Percentiles rank a stretch among this genome's conserved stretches.
phyloP scores from a whole-genome alignment of 2,888 invertebrate genomes.

The Nemurella pictetii region DNA sequence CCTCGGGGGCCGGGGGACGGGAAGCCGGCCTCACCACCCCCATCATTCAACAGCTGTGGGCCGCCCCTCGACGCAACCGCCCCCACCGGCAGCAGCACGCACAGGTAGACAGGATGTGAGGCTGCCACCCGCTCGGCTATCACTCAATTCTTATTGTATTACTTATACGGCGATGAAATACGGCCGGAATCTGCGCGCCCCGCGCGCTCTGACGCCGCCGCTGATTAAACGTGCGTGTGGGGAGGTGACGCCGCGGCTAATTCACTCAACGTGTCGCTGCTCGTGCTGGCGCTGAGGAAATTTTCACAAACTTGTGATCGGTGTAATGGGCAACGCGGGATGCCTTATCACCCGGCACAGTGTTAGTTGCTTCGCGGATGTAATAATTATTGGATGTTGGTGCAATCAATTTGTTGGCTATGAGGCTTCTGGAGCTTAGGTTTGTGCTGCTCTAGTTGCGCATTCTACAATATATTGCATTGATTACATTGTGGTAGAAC shows the following conservation, averaged over 20 bases:
- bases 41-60: slow-evolving; percentile 11
- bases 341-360: too few species aligned
- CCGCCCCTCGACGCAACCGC: not conserved
- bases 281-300: not conserved
- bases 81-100: not conserved
- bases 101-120: not conserved
- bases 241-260: not conserved
- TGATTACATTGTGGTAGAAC: too few species aligned
- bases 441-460: too few species aligned
- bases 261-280: not conserved
- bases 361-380: too few species aligned
- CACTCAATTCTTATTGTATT: slow-evolving; percentile 14
- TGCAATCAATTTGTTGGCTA: too few species aligned
- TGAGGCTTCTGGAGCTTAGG: too few species aligned
- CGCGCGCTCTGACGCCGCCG: not conserved
- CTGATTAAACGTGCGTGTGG: not conserved
- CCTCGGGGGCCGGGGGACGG: not conserved
- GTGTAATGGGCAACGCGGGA: too few species aligned
- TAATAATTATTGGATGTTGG: too few species aligned
- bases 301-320: not conserved
- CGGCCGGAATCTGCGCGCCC: not conserved
- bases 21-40: not conserved
- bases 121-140: not conserved
- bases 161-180: not conserved
- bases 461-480: too few species aligned